Evolutionary conservation across 2,113 vertebrate species (phyloP), one percentile per base, ranked within the genome.

Genomic region (Pteronura brasiliensis): DNA sequence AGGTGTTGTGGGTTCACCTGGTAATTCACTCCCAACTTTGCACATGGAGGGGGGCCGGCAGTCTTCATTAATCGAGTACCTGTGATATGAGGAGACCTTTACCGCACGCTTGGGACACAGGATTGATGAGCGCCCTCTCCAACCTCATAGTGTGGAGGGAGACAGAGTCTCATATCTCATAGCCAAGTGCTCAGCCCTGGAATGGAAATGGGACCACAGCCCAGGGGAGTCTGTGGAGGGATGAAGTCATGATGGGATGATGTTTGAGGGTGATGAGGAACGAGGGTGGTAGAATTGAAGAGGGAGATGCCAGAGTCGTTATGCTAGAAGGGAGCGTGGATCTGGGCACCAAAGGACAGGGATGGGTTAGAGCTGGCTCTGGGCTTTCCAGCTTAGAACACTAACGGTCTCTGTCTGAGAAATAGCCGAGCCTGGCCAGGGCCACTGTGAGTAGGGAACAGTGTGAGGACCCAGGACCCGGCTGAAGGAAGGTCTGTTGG

Each of bases 161-260:
- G 57, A 47, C 5, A 18, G 5, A 79, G 61, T 55, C n/a, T 72
- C 42, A 10, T 0, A 20, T 55, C n/a, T 72, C 42, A 7, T 0
- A 20, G 74, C 47, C 49, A 17, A n/a, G 21, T 4, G 39, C 6
- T 90, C 13, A 44, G 59, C 65, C 42, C 47, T 61, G 15, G 36
- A 74, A 49, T 8, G 21, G 36, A 25, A 61, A 8, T 31, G 76
- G 20, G 42, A n/a, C 42, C 20, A 23, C 15, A n/a, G 31, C 25
- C 47, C 6, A 15, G 29, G 47, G 67, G 72, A 57, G 34, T 36
- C 34, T 4, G 1, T 20, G 23, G 13, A 61, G 10, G 10, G 3
- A 63, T 34, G 1, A 11, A 27, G 39, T 13, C 36, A 34, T 4
- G 11, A 20, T 0, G 3, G 9, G 47, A 57, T 34, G 55, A 18